phyloP scores from a whole-genome alignment of 1,140 invertebrate genomes.

The Papilio glaucus region DNA sequence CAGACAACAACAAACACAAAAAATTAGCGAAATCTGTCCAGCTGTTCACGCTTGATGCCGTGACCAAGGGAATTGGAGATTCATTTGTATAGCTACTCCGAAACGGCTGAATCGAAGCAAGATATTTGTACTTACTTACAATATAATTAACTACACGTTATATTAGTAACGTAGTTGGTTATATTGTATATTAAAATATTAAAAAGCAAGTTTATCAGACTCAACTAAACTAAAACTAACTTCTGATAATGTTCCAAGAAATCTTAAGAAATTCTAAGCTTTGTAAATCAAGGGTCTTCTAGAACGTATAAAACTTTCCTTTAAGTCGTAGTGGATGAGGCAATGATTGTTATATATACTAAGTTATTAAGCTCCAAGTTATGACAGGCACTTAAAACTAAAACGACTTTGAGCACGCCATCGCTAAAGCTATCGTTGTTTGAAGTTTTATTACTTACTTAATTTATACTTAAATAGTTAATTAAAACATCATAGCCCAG shows the following conservation, averaged over 20 bases:
- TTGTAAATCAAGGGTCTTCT: not conserved
- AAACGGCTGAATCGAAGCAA: no score
- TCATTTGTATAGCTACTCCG: no score
- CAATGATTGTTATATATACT: constrained; percentile 29
- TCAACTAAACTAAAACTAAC: not conserved
- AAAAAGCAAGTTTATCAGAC: not conserved
- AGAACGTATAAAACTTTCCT: not conserved
- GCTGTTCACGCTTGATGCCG: no score
- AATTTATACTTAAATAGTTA: not conserved
- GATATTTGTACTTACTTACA: no score
- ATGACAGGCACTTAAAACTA: constrained; percentile 30
- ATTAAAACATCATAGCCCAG: no score
- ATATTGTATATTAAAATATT: not conserved
- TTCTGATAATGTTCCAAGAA: not conserved
- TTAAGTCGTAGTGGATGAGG: not conserved
- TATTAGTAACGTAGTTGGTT: no score
- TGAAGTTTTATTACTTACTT: not conserved
- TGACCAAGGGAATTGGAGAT: no score
- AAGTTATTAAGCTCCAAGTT: constrained; percentile 3
- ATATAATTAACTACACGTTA: no score
- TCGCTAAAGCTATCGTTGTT: not conserved
- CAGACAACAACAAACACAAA: no score
- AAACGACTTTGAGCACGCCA: constrained; percentile 16
- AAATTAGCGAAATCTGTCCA: no score
- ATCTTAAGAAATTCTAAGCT: not conserved